phyloP scores from a whole-genome alignment of 2,113 vertebrate genomes.

The Phaethon lepturus region DNA sequence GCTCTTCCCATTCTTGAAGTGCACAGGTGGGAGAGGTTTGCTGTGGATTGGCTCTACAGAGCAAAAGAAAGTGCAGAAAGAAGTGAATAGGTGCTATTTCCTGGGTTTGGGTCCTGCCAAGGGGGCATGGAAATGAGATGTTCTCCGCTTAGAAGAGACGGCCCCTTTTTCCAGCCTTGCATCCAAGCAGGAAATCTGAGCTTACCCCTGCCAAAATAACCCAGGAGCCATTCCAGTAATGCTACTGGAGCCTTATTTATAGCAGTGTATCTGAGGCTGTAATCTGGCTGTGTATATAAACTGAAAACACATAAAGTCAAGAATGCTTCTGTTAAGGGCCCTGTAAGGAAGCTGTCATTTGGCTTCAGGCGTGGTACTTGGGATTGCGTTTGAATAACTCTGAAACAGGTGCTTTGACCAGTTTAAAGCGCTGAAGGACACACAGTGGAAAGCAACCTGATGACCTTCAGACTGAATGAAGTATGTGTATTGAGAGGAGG shows the following conservation, averaged over 20 bases:
- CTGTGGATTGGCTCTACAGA: neutral
- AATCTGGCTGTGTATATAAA: neutral
- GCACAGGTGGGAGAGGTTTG: neutral
- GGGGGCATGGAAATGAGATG: neutral
- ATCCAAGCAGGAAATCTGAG: constrained; percentile 14
- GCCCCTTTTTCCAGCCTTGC: neutral
- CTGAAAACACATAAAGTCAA: neutral
- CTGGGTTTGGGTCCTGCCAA: neutral
- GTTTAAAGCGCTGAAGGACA: neutral
- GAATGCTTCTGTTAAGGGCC: neutral
- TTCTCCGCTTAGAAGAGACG: neutral
- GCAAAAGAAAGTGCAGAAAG: neutral
- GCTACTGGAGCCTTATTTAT: neutral
- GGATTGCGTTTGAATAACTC: neutral
- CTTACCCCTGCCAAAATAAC: constrained; percentile 28
- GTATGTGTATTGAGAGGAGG: neutral
- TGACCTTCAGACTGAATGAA: neutral
- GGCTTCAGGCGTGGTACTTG: neutral
- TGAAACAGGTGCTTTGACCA: neutral
- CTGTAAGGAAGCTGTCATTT: neutral
- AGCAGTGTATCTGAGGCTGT: neutral
- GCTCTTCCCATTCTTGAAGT: neutral
- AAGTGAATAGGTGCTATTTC: constrained; percentile 5
- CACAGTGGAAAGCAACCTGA: neutral
- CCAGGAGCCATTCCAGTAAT: neutral